These are phyloP conservation scores for Thomomys bottae DNA, from an alignment of 2,113 vertebrate genomes.

Conservation along the genomic window DNA sequence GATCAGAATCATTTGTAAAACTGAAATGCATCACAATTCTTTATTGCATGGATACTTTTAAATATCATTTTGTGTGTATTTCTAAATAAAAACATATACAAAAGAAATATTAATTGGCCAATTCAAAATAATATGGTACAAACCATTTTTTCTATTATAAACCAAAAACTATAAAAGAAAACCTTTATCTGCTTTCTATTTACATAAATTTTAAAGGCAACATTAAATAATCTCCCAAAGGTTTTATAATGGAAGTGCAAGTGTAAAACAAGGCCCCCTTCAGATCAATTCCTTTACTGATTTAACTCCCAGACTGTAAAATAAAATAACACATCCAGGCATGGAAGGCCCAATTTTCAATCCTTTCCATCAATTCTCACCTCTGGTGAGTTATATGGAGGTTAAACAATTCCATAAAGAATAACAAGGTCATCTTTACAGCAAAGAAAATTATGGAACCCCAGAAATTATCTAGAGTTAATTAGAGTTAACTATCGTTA, in stretches of 20 bases:
- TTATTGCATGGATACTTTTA: constrained; percentile 17
- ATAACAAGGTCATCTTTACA: not conserved
- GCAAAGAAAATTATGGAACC: not conserved
- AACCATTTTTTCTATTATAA: not conserved
- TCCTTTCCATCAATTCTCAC: not conserved
- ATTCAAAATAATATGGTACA: constrained; percentile 9
- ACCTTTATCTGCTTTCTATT: not conserved
- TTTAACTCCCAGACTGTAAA: not conserved
- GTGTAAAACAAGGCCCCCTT: not conserved
- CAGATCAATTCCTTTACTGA: constrained; percentile 8
- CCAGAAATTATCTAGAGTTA: not conserved
- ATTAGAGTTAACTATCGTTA: too few relatives aligned
- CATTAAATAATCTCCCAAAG: not conserved
- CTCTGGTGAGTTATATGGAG: not conserved
- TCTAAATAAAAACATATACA: not conserved
- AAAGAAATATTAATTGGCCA: not conserved
- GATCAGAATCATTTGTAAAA: not conserved
- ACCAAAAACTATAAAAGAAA: not conserved
- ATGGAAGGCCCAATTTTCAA: not conserved
- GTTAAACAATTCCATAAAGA: not conserved
- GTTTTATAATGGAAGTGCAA: not conserved
- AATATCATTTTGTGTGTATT: not conserved
- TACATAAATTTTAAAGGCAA: not conserved
- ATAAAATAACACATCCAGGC: not conserved
- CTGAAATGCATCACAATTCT: not conserved